phyloP scores from a whole-genome alignment of 2,797 vertebrate species.

The Hypotaenidia okinawae region DNA sequence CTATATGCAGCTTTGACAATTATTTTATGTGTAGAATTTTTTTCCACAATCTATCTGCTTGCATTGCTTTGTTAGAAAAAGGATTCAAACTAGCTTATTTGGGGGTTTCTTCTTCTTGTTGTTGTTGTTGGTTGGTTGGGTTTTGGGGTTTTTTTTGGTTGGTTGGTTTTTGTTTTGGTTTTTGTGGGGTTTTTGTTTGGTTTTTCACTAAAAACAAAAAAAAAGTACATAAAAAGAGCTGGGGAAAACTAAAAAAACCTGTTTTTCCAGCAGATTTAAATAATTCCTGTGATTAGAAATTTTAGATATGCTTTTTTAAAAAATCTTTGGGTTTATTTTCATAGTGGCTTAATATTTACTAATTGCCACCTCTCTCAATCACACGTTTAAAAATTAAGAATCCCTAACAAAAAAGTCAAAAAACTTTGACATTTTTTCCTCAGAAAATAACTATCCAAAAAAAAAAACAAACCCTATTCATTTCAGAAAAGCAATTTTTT shows the following conservation, averaged over 20 bases:
- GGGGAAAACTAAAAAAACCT: neutral
- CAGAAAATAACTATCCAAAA: neutral
- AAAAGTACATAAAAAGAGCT: too few species aligned
- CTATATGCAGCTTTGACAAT: neutral
- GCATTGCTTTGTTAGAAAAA: neutral
- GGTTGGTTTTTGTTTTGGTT: too few species aligned
- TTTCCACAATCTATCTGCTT: neutral
- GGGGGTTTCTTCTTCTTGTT: too few species aligned
- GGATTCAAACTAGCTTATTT: neutral
- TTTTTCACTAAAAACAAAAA: neutral
- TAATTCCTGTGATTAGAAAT: fast-evolving
- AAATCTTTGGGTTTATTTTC: neutral
- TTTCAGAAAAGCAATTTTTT: neutral
- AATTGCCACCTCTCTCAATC: neutral
- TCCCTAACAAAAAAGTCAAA: neutral
- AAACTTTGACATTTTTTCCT: neutral
- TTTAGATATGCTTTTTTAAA: neutral
- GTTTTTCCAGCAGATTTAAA: neutral
- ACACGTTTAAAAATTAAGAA: neutral
- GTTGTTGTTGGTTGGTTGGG: too few species aligned
- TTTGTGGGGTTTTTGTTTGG: too few species aligned
- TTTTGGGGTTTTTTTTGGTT: too few species aligned
- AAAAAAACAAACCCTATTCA: neutral
- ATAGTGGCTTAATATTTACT: neutral
- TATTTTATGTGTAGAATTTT: neutral